Percentiles rank a stretch among this genome's conserved stretches.
Conservation (phyloP, 1,140 invertebrate genomes). For the Hypothenemus hampei region DNA sequence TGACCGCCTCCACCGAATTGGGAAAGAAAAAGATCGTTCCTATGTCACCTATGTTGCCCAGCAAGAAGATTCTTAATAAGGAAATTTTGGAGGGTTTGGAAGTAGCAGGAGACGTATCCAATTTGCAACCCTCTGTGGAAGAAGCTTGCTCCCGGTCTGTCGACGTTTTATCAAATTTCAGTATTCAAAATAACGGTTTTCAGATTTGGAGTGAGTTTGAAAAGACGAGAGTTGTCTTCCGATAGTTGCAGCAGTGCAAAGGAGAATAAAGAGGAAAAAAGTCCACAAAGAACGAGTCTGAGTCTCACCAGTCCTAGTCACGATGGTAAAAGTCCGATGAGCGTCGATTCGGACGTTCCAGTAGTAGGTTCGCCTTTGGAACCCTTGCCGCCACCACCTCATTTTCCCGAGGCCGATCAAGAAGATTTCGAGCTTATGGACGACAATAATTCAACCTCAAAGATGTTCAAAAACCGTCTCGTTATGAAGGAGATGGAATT, state of each 20-base stretch:
- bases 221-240: slow-evolving; percentile 60
- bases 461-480: slow-evolving; percentile 45
- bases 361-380: slow-evolving; percentile 41
- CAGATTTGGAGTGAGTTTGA: slow-evolving; percentile 62
- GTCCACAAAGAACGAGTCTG: slow-evolving; percentile 41
- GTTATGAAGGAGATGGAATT: slow-evolving; percentile 74
- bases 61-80: slow-evolving; percentile 36
- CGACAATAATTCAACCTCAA: slow-evolving; percentile 41
- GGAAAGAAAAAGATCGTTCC: slow-evolving; percentile 47
- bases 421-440: slow-evolving; percentile 13
- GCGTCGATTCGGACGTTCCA: slow-evolving; percentile 44
- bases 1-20: slow-evolving; percentile 45
- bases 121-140: slow-evolving; percentile 61
- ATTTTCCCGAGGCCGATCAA: slow-evolving; percentile 25
- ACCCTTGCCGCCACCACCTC: slow-evolving; percentile 42
- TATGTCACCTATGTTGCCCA: slow-evolving; percentile 42
- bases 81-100: slow-evolving; percentile 23
- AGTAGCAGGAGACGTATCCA: slow-evolving; percentile 54
- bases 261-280: slow-evolving; percentile 34
- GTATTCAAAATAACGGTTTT: neutral
- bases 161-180: no score
- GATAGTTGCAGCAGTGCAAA: slow-evolving; percentile 54
- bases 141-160: slow-evolving; percentile 56
- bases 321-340: slow-evolving; percentile 45
- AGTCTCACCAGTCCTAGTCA: slow-evolving; percentile 45